Evolutionary conservation across 1,140 invertebrate genomes (phyloP).

Genomic region (Drosophila murphyi): DNA sequence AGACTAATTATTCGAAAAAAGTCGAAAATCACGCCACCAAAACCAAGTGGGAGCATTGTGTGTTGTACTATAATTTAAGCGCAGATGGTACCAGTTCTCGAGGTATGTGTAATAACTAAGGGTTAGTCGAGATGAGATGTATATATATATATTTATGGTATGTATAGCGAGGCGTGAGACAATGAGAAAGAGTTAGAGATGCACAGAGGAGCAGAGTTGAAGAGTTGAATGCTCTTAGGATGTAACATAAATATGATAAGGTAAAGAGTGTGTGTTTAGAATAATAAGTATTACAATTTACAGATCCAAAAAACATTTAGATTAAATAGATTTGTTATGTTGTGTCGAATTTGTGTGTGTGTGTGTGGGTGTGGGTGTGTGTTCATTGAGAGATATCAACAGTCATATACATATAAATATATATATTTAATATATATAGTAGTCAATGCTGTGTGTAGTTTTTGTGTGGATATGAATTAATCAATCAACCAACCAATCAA

Average conservation of each 20-base stretch:
- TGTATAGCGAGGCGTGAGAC: slow-evolving; percentile 20
- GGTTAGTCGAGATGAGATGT: slow-evolving; percentile 23
- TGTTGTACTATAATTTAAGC: slow-evolving; percentile 9
- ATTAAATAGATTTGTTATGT: slow-evolving; percentile 49
- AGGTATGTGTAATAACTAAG: neutral
- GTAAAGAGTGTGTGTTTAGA: slow-evolving; percentile 19
- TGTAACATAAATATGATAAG: slow-evolving; percentile 20
- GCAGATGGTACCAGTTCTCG: slow-evolving; percentile 21
- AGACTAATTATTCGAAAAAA: slow-evolving; percentile 12
- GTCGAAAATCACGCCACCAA: slow-evolving; percentile 19
- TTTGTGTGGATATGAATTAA: slow-evolving; percentile 58
- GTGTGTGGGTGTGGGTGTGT: slow-evolving; percentile 16
- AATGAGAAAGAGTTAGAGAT: slow-evolving; percentile 6
- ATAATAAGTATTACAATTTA: slow-evolving; percentile 61
- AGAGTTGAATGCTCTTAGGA: slow-evolving; percentile 4
- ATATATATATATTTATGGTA: slow-evolving; percentile 19
- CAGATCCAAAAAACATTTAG: slow-evolving; percentile 79
- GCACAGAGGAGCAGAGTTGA: slow-evolving; percentile 13
- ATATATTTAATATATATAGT: slow-evolving; percentile 40
- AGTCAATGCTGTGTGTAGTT: slow-evolving; percentile 52
- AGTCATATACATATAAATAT: slow-evolving; percentile 56
- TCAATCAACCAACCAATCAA: slow-evolving; percentile 69
- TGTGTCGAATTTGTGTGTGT: slow-evolving; percentile 26
- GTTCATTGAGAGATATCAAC: slow-evolving; percentile 47
- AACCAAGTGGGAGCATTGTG: slow-evolving; percentile 20